phyloP scores from a whole-genome alignment of 2,888 invertebrate genomes.

The Bruchidius siliquastri region DNA sequence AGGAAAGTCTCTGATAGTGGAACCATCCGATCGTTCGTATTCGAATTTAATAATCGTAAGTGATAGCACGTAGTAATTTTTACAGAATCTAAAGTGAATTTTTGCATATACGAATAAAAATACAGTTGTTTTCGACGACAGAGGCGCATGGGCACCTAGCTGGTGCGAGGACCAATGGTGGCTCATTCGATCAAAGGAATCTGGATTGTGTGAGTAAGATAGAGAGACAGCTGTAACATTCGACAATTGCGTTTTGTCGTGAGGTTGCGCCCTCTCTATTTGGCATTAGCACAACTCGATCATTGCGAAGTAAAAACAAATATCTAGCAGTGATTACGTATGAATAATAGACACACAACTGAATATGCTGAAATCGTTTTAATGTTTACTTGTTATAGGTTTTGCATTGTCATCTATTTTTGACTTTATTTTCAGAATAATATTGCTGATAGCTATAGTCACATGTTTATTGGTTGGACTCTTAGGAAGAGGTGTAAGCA shows the following conservation, averaged over 20 bases:
- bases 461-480: too few relatives aligned
- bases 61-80: constrained; percentile 5
- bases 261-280: constrained; percentile 25
- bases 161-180: constrained; percentile 49
- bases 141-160: constrained; percentile 44
- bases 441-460: too few relatives aligned
- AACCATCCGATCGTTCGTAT: constrained; percentile 10
- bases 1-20: background rate
- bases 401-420: too few relatives aligned
- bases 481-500: too few relatives aligned
- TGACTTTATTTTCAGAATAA: too few relatives aligned
- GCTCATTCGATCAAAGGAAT: constrained; percentile 19
- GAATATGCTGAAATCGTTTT: too few relatives aligned
- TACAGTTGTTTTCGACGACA: constrained; percentile 38
- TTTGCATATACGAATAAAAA: constrained; percentile 34
- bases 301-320: background rate
- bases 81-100: background rate
- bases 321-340: background rate
- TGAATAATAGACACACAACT: background rate
- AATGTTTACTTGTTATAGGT: too few relatives aligned
- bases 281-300: constrained; percentile 9
- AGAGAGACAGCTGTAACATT: constrained; percentile 20
- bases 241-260: constrained; percentile 15
- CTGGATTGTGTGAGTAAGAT: background rate
- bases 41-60: constrained; percentile 33